phyloP scores from a whole-genome alignment of 2,797 vertebrate genomes.

The Salarias fasciatus region DNA sequence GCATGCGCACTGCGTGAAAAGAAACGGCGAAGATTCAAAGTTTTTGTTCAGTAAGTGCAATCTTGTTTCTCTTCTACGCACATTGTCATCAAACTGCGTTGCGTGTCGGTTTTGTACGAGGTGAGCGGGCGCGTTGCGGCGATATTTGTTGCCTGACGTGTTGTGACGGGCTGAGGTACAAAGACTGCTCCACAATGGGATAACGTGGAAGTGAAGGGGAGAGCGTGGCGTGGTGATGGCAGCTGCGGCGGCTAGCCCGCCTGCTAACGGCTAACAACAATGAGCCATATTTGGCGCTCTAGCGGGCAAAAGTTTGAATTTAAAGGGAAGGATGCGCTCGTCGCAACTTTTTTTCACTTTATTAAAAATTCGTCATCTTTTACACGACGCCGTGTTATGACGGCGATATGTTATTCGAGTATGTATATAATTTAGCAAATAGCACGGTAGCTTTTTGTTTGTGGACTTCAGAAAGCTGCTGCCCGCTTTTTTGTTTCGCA shows the following conservation, averaged over 20 bases:
- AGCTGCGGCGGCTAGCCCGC: slow-evolving; percentile 68
- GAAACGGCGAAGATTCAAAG: slow-evolving; percentile 84
- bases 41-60: slow-evolving; percentile 82
- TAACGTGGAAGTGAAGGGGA: slow-evolving; percentile 76
- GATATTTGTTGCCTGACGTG: slow-evolving; percentile 20
- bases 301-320: slow-evolving; percentile 73
- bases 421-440: slow-evolving; percentile 41
- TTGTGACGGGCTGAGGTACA: slow-evolving; percentile 27
- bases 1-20: slow-evolving; percentile 80
- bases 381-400: rapidly evolving
- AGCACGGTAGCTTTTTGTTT: slow-evolving; percentile 80
- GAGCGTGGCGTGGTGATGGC: slow-evolving; percentile 83
- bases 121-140: background rate
- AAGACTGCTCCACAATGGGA: slow-evolving; percentile 77
- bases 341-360: slow-evolving; percentile 3
- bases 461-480: slow-evolving; percentile 61
- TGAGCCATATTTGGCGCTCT: slow-evolving; percentile 82
- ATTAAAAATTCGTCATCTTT: background rate
- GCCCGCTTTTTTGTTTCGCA: slow-evolving; percentile 64
- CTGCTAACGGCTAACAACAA: slow-evolving; percentile 84
- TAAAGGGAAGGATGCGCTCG: slow-evolving; percentile 42
- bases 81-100: slow-evolving; percentile 2
- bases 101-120: background rate
- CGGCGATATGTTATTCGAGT: background rate
- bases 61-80: slow-evolving; percentile 46